phyloP scores from a whole-genome alignment of 2,113 vertebrate genomes.

The Pangasianodon gigas region DNA sequence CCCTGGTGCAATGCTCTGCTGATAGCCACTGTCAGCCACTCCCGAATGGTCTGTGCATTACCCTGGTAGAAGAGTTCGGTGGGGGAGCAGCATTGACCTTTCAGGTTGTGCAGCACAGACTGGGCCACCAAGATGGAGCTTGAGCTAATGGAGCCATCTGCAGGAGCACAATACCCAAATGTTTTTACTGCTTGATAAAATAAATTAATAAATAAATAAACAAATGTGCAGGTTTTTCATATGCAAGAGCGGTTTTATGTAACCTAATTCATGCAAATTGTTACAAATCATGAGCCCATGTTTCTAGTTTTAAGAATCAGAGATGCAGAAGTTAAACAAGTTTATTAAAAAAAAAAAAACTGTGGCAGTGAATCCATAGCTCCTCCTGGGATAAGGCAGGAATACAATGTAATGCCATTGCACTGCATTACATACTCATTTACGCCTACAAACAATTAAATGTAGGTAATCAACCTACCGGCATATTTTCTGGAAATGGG shows the following conservation, averaged over 20 bases:
- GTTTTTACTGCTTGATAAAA: neutral
- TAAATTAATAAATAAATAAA: conserved; percentile 11
- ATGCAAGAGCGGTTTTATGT: neutral
- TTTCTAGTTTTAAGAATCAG: too few relatives aligned
- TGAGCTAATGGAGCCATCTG: conserved; percentile 94
- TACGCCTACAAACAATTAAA: neutral
- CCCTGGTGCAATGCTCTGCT: conserved; percentile 93
- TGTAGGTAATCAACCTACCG: neutral
- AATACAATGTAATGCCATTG: neutral
- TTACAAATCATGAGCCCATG: neutral
- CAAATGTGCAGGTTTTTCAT: neutral
- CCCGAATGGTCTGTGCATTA: conserved; percentile 84
- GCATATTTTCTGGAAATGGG: neutral
- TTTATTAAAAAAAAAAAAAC: neutral
- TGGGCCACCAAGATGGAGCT: conserved; percentile 91
- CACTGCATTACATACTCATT: neutral
- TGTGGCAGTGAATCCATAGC: neutral
- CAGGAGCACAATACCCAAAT: conserved; percentile 24
- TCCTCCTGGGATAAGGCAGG: neutral
- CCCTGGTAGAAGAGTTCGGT: conserved; percentile 97
- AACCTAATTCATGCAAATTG: neutral
- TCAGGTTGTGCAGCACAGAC: conserved; percentile 89
- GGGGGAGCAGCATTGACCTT: conserved; percentile 90
- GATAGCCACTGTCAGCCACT: conserved; percentile 94
- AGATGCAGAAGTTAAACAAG: neutral